Evolutionary conservation across 2,888 invertebrate species (phyloP), one percentile per base, ranked within the genome.

Genomic region (Octonoba sinensis): DNA sequence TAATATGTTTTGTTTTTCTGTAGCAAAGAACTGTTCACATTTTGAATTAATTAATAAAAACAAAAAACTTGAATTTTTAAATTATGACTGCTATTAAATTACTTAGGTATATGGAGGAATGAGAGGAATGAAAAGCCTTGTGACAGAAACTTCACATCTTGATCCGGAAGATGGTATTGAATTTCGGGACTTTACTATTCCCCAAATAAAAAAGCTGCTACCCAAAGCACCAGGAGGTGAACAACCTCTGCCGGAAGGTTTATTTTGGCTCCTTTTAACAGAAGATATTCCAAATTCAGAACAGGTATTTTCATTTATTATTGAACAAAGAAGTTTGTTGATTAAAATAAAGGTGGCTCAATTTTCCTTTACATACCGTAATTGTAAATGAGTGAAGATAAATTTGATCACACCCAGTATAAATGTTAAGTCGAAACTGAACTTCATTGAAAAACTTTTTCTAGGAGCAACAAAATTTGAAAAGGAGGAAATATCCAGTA

Each of bases 101-200:
- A 36, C 86, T 46, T 85, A 91, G 91, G 90, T 91, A 86, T 92
- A 97, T 90, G 96, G 97, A 86, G 97, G 97, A 69, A 98, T 97
- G 97, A 91, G 97, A 87, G 96, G 96, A 51, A 96, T 97, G 90
- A 96, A 96, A 89, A 96, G 96, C 85, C 90, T 98, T 82, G 95
- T 97, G 1, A 96, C 96, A 90, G 97, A 97, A 89, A 96, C 97
- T 0, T 97, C 97, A 16, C 96, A 97, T 46, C 90, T 97, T 85
- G 97, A 98, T 88, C 92, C 97, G 1, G 96, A 97, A 84, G 97
- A 97, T 89, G 97, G 97, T 85, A 97, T 98, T 89, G 91, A 96
- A 84, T 98, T 97, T 92, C 93, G 97, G 81, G 97, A 96, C 47
- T 92, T 94, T 87, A 95, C 96, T 70, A 97, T 97, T 87, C 96